Conservation (phyloP, 1,140 invertebrate species). For the Drosophila persimilis region DNA sequence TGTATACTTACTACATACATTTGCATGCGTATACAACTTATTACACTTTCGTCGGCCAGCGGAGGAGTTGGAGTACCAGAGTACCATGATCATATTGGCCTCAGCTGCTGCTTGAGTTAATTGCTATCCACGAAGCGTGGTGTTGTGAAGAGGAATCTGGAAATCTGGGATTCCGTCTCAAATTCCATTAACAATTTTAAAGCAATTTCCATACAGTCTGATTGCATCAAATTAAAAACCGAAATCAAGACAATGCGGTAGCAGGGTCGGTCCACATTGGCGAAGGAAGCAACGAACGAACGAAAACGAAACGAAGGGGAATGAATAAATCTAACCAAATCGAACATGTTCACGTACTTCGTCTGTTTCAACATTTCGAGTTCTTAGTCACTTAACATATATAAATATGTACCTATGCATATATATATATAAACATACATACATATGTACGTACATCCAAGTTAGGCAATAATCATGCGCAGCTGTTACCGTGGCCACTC, state of each 20-base stretch:
- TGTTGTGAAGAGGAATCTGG: constrained; percentile 27
- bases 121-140: constrained; percentile 30
- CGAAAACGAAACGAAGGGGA: background rate
- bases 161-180: constrained; percentile 52
- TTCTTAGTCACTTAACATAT: constrained; percentile 20
- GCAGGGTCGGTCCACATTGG: constrained; percentile 1
- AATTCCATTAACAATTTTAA: constrained; percentile 65
- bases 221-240: constrained; percentile 64
- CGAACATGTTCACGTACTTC: constrained; percentile 23
- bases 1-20: background rate
- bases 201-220: constrained; percentile 65
- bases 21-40: background rate
- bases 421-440: background rate
- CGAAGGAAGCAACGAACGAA: constrained; percentile 13
- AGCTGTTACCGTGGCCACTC: constrained; percentile 36
- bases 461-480: constrained; percentile 49
- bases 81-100: constrained; percentile 11
- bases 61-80: too few relatives aligned
- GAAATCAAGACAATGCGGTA: constrained; percentile 42
- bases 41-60: background rate
- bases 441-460: background rate
- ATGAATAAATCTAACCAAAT: constrained; percentile 20
- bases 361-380: constrained; percentile 10
- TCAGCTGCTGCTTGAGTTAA: constrained; percentile 40
- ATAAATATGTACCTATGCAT: background rate